These are phyloP conservation scores for Hylaeus anthracinus DNA, from an alignment of 1,140 invertebrate genomes.

Conservation along the genomic window DNA sequence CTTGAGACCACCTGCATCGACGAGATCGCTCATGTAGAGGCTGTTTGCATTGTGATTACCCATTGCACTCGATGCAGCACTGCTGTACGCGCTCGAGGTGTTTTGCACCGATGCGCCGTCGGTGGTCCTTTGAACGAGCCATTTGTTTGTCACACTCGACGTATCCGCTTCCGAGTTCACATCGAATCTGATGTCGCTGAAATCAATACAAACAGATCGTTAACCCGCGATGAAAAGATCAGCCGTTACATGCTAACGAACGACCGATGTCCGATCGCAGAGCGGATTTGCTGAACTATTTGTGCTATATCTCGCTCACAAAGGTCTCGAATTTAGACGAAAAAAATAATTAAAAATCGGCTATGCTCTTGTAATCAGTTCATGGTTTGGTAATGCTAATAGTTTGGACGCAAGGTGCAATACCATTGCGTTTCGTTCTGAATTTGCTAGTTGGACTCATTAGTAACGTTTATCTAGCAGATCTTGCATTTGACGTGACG, in stretches of 20 bases:
- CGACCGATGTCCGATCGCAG: too few species aligned
- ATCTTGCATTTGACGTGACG: too few species aligned
- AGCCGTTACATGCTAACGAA: not conserved
- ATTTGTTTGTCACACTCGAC: constrained; percentile 75
- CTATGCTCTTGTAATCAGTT: too few species aligned
- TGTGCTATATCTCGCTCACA: too few species aligned
- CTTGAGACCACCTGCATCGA: constrained; percentile 70
- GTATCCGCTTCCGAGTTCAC: constrained; percentile 71
- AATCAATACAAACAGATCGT: constrained; percentile 17
- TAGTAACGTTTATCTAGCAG: too few species aligned
- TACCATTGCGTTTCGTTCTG: too few species aligned
- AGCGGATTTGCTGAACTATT: too few species aligned
- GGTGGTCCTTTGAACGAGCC: constrained; percentile 73
- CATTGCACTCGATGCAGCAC: constrained; percentile 79
- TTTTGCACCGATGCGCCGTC: constrained; percentile 78
- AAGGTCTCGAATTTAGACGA: too few species aligned
- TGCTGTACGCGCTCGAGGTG: constrained; percentile 79
- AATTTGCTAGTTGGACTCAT: too few species aligned
- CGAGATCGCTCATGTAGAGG: constrained; percentile 72
- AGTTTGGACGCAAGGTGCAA: too few species aligned
- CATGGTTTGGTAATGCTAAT: too few species aligned
- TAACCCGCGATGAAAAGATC: constrained; percentile 12
- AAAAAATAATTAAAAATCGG: too few species aligned
- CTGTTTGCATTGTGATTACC: constrained; percentile 76
- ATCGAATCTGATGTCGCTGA: constrained; percentile 73